Percentiles rank a stretch among this genome's conserved stretches.
These are phyloP conservation scores for Labroides dimidiatus DNA, from an alignment of 2,797 vertebrate species.

Conservation along the genomic window DNA sequence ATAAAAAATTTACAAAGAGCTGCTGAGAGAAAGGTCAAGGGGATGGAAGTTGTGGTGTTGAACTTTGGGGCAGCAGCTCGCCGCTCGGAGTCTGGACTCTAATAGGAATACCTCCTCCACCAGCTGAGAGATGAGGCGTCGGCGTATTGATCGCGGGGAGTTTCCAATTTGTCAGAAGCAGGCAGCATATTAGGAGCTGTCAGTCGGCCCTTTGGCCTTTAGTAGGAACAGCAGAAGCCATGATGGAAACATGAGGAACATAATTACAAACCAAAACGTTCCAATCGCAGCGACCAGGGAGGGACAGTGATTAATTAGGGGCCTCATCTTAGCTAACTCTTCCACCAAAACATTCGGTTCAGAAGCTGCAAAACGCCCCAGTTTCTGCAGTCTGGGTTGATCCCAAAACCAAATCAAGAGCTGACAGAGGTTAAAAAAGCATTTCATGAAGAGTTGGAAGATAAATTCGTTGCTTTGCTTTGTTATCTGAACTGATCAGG, in stretches of 20 bases:
- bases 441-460: too few species aligned
- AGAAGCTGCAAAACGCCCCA: too few species aligned
- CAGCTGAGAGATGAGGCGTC: constrained; percentile 62
- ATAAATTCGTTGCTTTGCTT: too few species aligned
- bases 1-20: constrained; percentile 78
- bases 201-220: constrained; percentile 75
- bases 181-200: constrained; percentile 81
- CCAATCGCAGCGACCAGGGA: constrained; percentile 9
- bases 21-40: constrained; percentile 87
- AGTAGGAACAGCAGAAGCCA: constrained; percentile 39
- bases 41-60: constrained; percentile 86
- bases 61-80: constrained; percentile 87
- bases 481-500: not conserved
- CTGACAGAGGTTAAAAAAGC: not conserved
- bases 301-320: constrained; percentile 48
- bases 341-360: too few species aligned
- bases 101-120: constrained; percentile 78
- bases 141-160: constrained; percentile 86
- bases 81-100: constrained; percentile 72
- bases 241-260: constrained; percentile 57
- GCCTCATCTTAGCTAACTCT: not conserved
- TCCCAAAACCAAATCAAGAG: not conserved
- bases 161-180: constrained; percentile 86
- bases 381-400: too few species aligned
- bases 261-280: constrained; percentile 63